Evolutionary conservation across 2,113 vertebrate genomes (phyloP), one percentile per base, ranked within the genome.

Genomic region (Anseranas semipalmata): DNA sequence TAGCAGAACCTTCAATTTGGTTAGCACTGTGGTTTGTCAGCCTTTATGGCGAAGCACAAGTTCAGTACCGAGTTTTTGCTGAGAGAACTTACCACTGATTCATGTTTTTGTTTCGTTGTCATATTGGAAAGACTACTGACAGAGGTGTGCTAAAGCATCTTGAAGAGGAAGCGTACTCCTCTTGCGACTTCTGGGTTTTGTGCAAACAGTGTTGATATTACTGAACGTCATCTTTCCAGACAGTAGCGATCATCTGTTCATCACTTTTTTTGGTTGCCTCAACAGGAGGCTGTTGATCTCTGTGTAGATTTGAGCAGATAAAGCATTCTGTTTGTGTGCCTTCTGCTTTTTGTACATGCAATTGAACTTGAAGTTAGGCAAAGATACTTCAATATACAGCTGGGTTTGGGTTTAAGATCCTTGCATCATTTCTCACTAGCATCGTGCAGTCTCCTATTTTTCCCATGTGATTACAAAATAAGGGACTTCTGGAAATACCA

Each of bases 361-460:
- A 35, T 50, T 53, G 32, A 39, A 81, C 55, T 6, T 43, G 41
- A 63, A 72, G 60, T 60, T 39, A 63, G 18, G 56, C 59, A 17
- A 35, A 59, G 50, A 33, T 53, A 13, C 20, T 52, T 52, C 28
- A 63, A 21, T 35, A 19, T n/a, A 53, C 25, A 17, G 9, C 4
- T 10, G 35, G 56, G 43, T 68, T 24, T 46, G 0, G 33, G 1
- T 35, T 85, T 56, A 84, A 58, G 55, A 46, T 32, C 32, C 22
- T 48, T 21, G 30, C 9, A 24, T 62, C 6, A 1, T 46, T 79
- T 82, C 60, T 87, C 27, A 58, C 45, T 30, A 67, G 3, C 1
- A 0, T 25, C 27, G 6, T 22, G 10, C 67, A 74, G 17, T 33
- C 12, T 52, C 25, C 13, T 4, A 0, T 39, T 93, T 76, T 65